Evolutionary conservation across 2,113 vertebrate species (phyloP), one percentile per base, ranked within the genome.

Genomic region (Macquaria ambigua): DNA sequence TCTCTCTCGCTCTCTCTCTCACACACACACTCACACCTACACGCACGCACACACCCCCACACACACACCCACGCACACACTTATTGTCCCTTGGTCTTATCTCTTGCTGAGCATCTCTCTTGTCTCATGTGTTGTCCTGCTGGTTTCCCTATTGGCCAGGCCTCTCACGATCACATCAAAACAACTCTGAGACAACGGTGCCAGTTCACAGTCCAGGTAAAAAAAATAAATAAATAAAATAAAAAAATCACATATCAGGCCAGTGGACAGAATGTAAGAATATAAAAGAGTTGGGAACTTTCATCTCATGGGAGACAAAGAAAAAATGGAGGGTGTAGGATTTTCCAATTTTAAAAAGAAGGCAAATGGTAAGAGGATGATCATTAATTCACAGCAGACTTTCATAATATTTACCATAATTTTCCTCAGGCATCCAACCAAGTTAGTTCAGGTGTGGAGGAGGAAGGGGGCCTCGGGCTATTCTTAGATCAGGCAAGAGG

Each of bases 361-460:
- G 2, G 20, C 39, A 43, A 25, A 56, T 56, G 31, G 64, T n/a
- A 34, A 50, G 48, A 43, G 62, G 46, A 77, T n/a, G 61, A 83
- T 88, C 59, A 80, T 83, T 76, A 69, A 89, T 89, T 85, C 87
- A 83, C 58, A 41, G 28, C 79, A 88, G 79, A 76, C 46, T 74
- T 82, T 75, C 34, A 74, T 77, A 81, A 77, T 77, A 85, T 90
- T 88, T 74, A 83, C 77, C 80, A 77, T 82, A 77, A 78, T 77
- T 64, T 63, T 62, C 87, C 77, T 61, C 28, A 15, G 77, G 79
- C 73, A 1, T 76, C 76, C 23, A 39, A 82, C 80, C 28, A 28
- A 72, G 84, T 62, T 70, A 83, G 84, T 79, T 91, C 88, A 87
- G 88, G 88, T 90, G 89, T 87, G 64, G 56, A 76, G 63, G 21